Base-by-base conservation (phyloP, 2,797 vertebrate genomes). In the Menidia menidia region DNA sequence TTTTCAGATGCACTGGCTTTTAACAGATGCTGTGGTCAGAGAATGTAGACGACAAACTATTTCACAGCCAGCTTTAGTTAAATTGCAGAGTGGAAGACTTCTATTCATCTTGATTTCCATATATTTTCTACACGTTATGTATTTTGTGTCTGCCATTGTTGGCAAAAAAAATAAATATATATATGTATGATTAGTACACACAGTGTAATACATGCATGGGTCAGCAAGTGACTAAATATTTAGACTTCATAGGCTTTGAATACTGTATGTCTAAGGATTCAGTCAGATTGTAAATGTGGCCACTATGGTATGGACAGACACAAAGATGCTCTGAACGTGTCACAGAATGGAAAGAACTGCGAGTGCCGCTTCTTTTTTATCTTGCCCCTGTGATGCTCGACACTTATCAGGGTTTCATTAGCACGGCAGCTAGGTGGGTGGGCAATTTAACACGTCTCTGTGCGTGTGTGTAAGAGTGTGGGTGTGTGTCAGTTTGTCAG, bases 401-500 rank as follows among this genome's bases (percentile, higher is more conserved):
- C 75, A 73, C 50, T 80, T 76, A 74, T 81, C 71, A 70, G 77
- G 71, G 71, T 77, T 76, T 70, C 60, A 3, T 63, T 57, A 52
- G 69, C 66, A 73, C 53, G 16, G 44, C 30, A 68, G 55, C 56
- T 6, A 53, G 66, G 76, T 74, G 73, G 77, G 83, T 69, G 73
- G 68, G 78, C 44, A 57, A 56, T 77, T 77, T 78, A 73, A 71
- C 76, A 80, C 68, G 61, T 83, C 63, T 60, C 1, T 76, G 64
- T 60, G 71, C 77, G 80, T 81, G 81, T 75, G 82, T 78, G 83
- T 80, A 55, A 71, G 64, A 44, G 67, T 87, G 88, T 87, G 77
- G 83, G 88, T 85, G 83, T 87, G 82, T 83, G 85, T 88, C 73
- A 71, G 86, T 78, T 82, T 83, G 89, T 88, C 84, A 86, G 87